Conservation (phyloP, 2,797 vertebrate genomes). For the Choloepus didactylus region DNA sequence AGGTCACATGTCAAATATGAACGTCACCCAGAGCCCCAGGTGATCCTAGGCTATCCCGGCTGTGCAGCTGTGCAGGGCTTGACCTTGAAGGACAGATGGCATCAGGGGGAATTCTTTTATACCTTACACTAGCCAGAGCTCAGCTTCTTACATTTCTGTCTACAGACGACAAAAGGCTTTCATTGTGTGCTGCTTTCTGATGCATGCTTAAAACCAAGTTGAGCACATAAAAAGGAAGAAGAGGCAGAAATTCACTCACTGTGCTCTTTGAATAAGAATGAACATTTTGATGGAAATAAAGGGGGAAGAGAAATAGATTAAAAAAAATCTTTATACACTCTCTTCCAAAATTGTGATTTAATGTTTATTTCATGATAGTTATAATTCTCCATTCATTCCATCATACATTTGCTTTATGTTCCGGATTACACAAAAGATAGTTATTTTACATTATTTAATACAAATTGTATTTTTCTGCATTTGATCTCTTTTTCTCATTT, state of each 20-base stretch:
- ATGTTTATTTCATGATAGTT: conserved; percentile 69
- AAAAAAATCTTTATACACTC: conserved; percentile 60
- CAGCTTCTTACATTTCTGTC: conserved; percentile 81
- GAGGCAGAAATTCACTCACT: conserved; percentile 40
- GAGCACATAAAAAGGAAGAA: conserved; percentile 64
- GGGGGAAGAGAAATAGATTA: conserved; percentile 57
- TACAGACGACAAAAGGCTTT: conserved; percentile 74
- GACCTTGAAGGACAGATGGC: conserved; percentile 85
- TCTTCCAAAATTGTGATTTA: neutral
- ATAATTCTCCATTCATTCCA: conserved; percentile 50
- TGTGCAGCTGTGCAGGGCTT: conserved; percentile 83
- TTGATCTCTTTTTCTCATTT: conserved; percentile 37
- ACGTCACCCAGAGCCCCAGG: conserved; percentile 77
- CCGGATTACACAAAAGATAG: conserved; percentile 28
- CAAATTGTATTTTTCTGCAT: conserved; percentile 51
- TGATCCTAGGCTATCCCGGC: conserved; percentile 62
- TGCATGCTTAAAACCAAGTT: conserved; percentile 56
- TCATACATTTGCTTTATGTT: conserved; percentile 12
- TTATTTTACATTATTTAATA: conserved; percentile 33
- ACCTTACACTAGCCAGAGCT: conserved; percentile 75
- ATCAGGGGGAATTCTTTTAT: conserved; percentile 79
- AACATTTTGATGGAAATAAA: conserved; percentile 57
- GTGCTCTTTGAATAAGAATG: conserved; percentile 62
- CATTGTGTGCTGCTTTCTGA: conserved; percentile 72
- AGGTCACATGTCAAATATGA: conserved; percentile 81